Evolutionary conservation across 2,888 invertebrate species (phyloP).

Genomic region (Tinea trinotella): DNA sequence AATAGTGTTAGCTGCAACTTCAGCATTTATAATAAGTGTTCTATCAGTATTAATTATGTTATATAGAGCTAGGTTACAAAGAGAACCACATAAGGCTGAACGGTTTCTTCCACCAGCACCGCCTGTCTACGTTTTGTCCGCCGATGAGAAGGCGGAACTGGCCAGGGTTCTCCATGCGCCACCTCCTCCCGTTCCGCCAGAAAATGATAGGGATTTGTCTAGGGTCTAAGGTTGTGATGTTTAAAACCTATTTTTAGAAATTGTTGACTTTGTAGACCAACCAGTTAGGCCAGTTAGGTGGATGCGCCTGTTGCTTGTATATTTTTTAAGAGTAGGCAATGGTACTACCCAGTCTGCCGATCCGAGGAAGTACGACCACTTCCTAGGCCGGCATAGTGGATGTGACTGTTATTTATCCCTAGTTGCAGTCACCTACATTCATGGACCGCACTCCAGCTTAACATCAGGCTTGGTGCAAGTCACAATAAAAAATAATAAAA

Average conservation of each 20-base stretch:
- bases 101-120: slow-evolving; percentile 75
- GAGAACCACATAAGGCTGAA: slow-evolving; percentile 67
- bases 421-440: too few species aligned
- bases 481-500: too few species aligned
- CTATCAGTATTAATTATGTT: slow-evolving; percentile 82
- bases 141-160: slow-evolving; percentile 74
- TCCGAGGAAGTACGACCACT: too few species aligned
- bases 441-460: too few species aligned
- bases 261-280: slow-evolving; percentile 19
- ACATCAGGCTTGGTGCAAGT: too few species aligned
- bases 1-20: slow-evolving; percentile 82
- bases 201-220: slow-evolving; percentile 35
- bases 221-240: slow-evolving; percentile 35
- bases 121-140: slow-evolving; percentile 79
- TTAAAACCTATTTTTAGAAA: slow-evolving; percentile 3
- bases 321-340: too few species aligned
- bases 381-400: too few species aligned
- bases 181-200: slow-evolving; percentile 42
- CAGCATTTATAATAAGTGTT: slow-evolving; percentile 85
- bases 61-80: slow-evolving; percentile 73
- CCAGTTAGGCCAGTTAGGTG: too few species aligned
- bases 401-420: too few species aligned
- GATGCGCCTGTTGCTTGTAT: too few species aligned
- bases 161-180: slow-evolving; percentile 55
- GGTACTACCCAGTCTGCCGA: too few species aligned